Evolutionary conservation across 2,888 invertebrate species (phyloP).

Genomic region (Gnatocerus cornutus): DNA sequence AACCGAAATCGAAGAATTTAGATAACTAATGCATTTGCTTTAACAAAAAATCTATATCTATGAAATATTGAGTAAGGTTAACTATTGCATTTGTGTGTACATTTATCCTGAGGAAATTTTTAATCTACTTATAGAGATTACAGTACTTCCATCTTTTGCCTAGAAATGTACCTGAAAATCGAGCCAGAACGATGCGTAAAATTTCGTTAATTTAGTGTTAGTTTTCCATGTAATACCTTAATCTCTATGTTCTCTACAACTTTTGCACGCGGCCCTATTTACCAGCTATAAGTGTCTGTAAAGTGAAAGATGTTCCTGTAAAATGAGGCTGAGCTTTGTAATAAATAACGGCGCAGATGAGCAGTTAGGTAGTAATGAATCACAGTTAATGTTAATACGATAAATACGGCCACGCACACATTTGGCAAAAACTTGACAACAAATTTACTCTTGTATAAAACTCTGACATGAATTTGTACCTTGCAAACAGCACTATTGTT

Average conservation of each 20-base stretch:
- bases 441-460: conserved; percentile 68
- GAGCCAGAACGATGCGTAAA: conserved; percentile 33
- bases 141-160: conserved; percentile 54
- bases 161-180: conserved; percentile 30
- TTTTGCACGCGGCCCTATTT: conserved; percentile 46
- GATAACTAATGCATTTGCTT: conserved; percentile 46
- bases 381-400: conserved; percentile 50
- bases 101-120: conserved; percentile 69
- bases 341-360: conserved; percentile 26
- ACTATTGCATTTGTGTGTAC: conserved; percentile 68
- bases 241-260: conserved; percentile 63
- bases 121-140: conserved; percentile 67
- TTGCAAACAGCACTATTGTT: conserved; percentile 71
- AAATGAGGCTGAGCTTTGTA: conserved; percentile 44
- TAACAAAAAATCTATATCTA: conserved; percentile 53
- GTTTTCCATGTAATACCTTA: conserved; percentile 59
- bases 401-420: conserved; percentile 61
- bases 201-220: conserved; percentile 31
- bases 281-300: conserved; percentile 37
- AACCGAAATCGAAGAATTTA: conserved; percentile 20
- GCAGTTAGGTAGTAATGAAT: conserved; percentile 44
- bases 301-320: conserved; percentile 36
- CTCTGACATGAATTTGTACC: conserved; percentile 72
- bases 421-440: conserved; percentile 69
- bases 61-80: conserved; percentile 60